Conservation (phyloP, 2,888 invertebrate species). For the Dynastes hyllus region DNA sequence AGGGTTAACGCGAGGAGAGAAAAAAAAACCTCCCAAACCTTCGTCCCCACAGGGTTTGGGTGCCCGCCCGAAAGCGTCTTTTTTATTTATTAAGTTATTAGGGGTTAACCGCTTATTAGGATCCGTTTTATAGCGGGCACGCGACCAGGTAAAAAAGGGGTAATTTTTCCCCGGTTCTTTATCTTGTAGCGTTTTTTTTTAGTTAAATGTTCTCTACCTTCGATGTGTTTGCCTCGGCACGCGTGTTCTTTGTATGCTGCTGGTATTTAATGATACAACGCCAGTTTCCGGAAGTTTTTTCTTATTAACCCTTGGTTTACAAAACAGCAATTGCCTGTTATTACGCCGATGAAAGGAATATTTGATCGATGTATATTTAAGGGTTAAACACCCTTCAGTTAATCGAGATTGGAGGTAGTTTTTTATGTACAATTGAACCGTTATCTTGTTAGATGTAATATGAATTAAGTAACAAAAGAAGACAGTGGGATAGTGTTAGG, state of each 20-base stretch:
- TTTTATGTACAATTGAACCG: not conserved
- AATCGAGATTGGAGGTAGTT: not conserved
- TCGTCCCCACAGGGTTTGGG: too few species aligned
- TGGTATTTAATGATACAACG: conserved; percentile 1
- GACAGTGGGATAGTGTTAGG: too few species aligned
- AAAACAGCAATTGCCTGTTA: not conserved
- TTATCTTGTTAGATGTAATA: not conserved
- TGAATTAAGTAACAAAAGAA: not conserved
- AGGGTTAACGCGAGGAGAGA: conserved; percentile 55
- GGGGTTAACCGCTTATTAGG: conserved; percentile 70
- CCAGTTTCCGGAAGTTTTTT: conserved; percentile 47
- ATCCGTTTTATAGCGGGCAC: conserved; percentile 68
- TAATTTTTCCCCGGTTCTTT: conserved; percentile 35
- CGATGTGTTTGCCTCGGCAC: conserved; percentile 9
- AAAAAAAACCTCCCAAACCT: too few species aligned
- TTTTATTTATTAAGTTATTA: conserved; percentile 69
- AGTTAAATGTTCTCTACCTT: not conserved
- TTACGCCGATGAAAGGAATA: conserved; percentile 13
- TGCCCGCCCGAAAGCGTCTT: conserved; percentile 32
- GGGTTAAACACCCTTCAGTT: conserved; percentile 7
- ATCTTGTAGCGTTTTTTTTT: conserved; percentile 17
- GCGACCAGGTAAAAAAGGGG: conserved; percentile 69
- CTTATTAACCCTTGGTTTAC: conserved; percentile 33
- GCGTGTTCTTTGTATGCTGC: not conserved
- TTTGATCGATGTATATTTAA: conserved; percentile 29